Percentiles rank a stretch among this genome's conserved stretches.
phyloP scores from a whole-genome alignment of 2,113 vertebrate species.

The Chloroceryle aenea region DNA sequence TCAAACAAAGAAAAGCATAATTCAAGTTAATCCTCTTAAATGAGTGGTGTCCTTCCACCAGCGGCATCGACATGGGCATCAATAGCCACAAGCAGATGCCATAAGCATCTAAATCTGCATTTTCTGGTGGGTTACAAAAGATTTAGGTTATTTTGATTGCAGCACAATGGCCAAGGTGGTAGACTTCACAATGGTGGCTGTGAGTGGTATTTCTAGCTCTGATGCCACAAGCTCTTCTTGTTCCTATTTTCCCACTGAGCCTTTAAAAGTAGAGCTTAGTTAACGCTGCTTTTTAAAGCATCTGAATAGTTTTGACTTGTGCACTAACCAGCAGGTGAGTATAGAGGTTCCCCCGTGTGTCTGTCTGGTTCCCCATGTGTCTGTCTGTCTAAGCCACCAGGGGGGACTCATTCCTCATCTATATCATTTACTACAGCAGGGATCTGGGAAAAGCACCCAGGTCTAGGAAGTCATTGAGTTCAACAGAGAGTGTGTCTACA shows the following conservation, averaged over 20 bases:
- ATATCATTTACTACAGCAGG: background rate
- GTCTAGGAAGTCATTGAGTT: background rate
- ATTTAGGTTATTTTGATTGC: background rate
- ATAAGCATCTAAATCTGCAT: background rate
- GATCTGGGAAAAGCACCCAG: background rate
- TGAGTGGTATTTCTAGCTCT: background rate
- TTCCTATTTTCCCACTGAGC: background rate
- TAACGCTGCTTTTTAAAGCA: background rate
- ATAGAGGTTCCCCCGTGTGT: background rate
- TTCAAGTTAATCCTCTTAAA: too few species aligned
- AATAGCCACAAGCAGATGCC: background rate
- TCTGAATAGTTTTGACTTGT: background rate
- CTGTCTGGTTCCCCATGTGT: background rate
- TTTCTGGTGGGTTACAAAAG: background rate
- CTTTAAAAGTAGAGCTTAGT: background rate
- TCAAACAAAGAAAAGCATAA: too few species aligned
- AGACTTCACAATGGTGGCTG: background rate
- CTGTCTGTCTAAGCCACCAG: constrained; percentile 37
- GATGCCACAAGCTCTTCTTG: background rate
- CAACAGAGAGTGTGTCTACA: background rate
- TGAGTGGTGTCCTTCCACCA: background rate
- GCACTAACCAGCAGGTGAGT: background rate
- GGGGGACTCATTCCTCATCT: constrained; percentile 56
- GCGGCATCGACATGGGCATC: rapidly evolving
- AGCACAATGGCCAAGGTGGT: background rate